phyloP scores from a whole-genome alignment of 2,113 vertebrate species.

The Callorhinus ursinus region DNA sequence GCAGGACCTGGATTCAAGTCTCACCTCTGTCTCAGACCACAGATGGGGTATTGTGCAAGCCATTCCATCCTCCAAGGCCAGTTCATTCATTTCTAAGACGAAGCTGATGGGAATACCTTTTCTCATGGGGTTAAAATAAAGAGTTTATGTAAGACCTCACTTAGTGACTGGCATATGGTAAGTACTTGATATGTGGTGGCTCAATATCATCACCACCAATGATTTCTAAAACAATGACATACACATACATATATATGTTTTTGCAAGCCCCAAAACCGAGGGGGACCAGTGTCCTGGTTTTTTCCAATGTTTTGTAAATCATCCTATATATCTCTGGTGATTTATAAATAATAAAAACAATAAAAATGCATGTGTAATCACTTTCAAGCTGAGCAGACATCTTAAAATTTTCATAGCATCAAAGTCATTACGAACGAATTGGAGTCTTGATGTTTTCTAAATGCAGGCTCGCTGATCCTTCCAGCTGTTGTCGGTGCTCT shows the following conservation, averaged over 20 bases:
- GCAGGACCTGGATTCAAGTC: neutral
- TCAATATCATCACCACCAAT: neutral
- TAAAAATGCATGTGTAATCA: neutral
- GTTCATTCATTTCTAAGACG: neutral
- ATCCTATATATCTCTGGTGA: neutral
- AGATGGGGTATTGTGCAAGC: neutral
- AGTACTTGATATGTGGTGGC: neutral
- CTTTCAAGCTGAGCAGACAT: neutral
- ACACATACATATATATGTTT: neutral
- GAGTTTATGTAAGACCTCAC: neutral
- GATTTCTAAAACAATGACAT: neutral
- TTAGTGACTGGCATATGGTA: neutral
- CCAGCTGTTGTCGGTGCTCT: conserved; percentile 26
- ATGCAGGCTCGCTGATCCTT: neutral
- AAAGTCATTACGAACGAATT: neutral
- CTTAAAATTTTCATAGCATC: conserved; percentile 1
- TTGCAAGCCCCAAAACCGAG: neutral
- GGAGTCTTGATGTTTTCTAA: neutral
- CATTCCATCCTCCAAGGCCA: neutral
- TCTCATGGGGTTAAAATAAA: neutral
- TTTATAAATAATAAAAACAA: conserved; percentile 38
- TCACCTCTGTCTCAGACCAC: neutral
- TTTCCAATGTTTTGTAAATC: conserved; percentile 29
- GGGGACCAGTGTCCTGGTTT: neutral
- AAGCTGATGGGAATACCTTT: neutral